These are phyloP conservation scores for Sanderia malayensis DNA, from an alignment of 30 jellyfish, hydroid and myxozoan genomes.

Conservation along the genomic window DNA sequence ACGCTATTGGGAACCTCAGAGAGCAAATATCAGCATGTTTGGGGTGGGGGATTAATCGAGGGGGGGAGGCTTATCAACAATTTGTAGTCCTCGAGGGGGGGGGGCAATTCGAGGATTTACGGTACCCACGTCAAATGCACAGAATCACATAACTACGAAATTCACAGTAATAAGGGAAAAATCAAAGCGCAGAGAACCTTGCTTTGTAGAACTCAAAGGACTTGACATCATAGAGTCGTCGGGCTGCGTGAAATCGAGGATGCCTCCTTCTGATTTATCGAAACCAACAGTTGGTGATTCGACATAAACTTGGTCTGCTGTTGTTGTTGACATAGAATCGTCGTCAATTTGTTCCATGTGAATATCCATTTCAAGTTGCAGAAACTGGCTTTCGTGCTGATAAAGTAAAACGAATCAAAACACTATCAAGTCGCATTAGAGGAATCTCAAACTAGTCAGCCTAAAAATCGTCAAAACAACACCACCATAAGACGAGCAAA, in stretches of 20 bases:
- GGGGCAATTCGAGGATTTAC: too few relatives aligned
- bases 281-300: background rate
- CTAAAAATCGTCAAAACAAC: too few relatives aligned
- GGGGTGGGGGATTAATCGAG: too few relatives aligned
- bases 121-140: too few relatives aligned
- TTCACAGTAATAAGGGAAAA: background rate
- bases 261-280: background rate
- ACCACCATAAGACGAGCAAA: too few relatives aligned
- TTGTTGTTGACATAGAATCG: background rate
- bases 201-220: background rate
- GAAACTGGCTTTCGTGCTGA: conserved; percentile 34
- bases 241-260: background rate
- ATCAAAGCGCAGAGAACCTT: background rate
- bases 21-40: too few relatives aligned
- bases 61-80: too few relatives aligned
- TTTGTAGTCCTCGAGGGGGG: too few relatives aligned
- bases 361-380: conserved; percentile 44
- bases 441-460: too few relatives aligned
- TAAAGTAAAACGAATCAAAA: background rate
- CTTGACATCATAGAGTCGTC: background rate
- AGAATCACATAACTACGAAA: too few relatives aligned
- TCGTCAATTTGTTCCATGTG: conserved; percentile 12
- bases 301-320: background rate
- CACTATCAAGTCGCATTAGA: too few relatives aligned
- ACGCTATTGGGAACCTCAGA: too few relatives aligned